These are phyloP conservation scores for Synergus laeviventris DNA, from an alignment of 2,888 invertebrate genomes.

Conservation along the genomic window DNA sequence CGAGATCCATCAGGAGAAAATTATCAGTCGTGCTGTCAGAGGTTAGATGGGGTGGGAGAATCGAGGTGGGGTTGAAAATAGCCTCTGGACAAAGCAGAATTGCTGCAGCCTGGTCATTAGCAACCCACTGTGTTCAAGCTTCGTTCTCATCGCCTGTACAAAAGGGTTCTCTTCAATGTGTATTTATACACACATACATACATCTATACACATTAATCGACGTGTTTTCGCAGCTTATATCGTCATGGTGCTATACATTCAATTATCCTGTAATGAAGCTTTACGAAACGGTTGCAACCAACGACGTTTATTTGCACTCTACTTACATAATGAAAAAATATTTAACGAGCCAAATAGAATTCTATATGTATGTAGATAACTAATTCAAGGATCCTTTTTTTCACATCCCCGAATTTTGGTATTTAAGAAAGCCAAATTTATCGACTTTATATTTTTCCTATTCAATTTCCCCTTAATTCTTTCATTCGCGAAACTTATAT, in stretches of 20 bases:
- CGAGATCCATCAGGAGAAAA: constrained; percentile 50
- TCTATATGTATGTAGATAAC: too few relatives aligned
- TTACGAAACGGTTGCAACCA: constrained; percentile 21
- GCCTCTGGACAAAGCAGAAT: constrained; percentile 50
- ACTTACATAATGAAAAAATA: constrained; percentile 14
- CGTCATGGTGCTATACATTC: constrained; percentile 42
- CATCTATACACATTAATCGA: constrained; percentile 50
- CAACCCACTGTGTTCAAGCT: constrained; percentile 52
- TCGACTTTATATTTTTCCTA: too few relatives aligned
- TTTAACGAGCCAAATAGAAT: constrained; percentile 7
- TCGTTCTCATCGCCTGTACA: constrained; percentile 48
- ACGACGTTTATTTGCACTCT: constrained; percentile 24
- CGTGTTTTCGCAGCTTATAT: constrained; percentile 49
- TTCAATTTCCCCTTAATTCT: too few relatives aligned
- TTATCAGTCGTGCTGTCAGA: constrained; percentile 50
- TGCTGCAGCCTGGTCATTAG: constrained; percentile 58
- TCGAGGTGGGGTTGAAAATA: constrained; percentile 48
- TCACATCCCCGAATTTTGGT: too few relatives aligned
- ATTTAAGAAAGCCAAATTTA: too few relatives aligned
- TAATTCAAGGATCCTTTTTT: not conserved
- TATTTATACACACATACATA: constrained; percentile 21
- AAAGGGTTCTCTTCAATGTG: constrained; percentile 43
- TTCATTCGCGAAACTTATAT: too few relatives aligned
- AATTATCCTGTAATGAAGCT: constrained; percentile 36
- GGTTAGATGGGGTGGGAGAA: constrained; percentile 35